Evolutionary conservation across 1,140 invertebrate species (phyloP), one percentile per base, ranked within the genome.

Genomic region (Leptestheria dahalacensis): DNA sequence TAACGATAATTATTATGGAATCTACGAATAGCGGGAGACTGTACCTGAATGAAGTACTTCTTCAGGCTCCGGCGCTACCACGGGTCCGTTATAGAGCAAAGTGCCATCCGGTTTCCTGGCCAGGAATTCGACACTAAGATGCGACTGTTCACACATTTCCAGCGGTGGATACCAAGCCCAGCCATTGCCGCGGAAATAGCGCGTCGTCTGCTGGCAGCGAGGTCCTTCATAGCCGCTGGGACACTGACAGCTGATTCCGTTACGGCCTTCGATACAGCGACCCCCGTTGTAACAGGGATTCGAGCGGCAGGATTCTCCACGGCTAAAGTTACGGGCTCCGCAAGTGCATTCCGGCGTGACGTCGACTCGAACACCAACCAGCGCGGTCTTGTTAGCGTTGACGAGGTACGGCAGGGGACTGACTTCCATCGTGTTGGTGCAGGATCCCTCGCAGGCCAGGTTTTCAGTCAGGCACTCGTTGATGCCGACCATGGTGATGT

Each of bases 401-500:
- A 97, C 90, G 81, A 94, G 88, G 64, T 93, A 91, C 0, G 93
- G 93, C 57, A 91, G 73, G 61, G 83, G 81, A 70, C 85, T 91
- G 54, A 95, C 90, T 65, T 69, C 66, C 12, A 78, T 48, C 29
- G 82, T 80, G 73, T 95, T 97, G 1, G 91, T 93, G 73, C 95
- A 97, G 55, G 91, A 95, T 6, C 88, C 90, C 73, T 96, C 91
- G 73, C 93, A 97, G 74, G 86, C 87, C 67, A 91, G 85, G 69
- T 95, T 91, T 74, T 95, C 91, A 69, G 92, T 90, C 26, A 95
- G 75, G 72, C 95, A 98, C 74, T 97, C 91, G 67, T 98, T 92
- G 64, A 98, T 97, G 58, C 91, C 91, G 2, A 97, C 91, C 91
- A 97, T 95, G 2, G 88, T 91, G 47, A 98, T 94, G 66, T 93